phyloP scores from a whole-genome alignment of 2,888 invertebrate species.

The Catocala nupta region DNA sequence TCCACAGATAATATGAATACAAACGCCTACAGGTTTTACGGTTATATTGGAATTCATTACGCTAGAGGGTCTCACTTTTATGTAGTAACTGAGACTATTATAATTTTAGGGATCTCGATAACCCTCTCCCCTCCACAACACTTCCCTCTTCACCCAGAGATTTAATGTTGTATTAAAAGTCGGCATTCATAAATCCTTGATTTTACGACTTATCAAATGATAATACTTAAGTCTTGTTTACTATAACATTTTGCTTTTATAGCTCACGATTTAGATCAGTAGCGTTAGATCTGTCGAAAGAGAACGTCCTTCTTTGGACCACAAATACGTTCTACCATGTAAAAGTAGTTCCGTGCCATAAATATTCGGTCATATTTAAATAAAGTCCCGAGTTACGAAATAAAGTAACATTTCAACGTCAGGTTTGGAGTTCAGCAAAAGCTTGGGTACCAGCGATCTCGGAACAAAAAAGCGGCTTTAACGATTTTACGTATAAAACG shows the following conservation, averaged over 20 bases:
- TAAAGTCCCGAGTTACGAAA: constrained; percentile 32
- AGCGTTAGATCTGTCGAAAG: neutral
- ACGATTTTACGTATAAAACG: constrained; percentile 55
- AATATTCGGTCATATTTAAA: constrained; percentile 37
- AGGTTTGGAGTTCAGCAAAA: constrained; percentile 38
- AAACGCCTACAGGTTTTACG: constrained; percentile 32
- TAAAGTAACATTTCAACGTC: constrained; percentile 44
- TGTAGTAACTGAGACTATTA: constrained; percentile 10
- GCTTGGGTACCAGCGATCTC: constrained; percentile 40
- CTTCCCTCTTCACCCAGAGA: neutral
- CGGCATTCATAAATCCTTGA: constrained; percentile 3
- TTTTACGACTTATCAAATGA: constrained; percentile 3
- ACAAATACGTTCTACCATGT: constrained; percentile 7
- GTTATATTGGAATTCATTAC: constrained; percentile 37
- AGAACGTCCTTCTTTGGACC: neutral
- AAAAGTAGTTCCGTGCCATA: constrained; percentile 23
- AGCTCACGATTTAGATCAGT: neutral
- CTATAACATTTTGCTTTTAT: constrained; percentile 4
- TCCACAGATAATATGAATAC: constrained; percentile 31
- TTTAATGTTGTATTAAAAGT: constrained; percentile 12
- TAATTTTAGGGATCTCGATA: constrained; percentile 18
- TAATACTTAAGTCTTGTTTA: constrained; percentile 4
- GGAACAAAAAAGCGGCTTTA: constrained; percentile 49
- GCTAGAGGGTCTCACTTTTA: constrained; percentile 24
- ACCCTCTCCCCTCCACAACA: constrained; percentile 1